Evolutionary conservation across 2,113 vertebrate species (phyloP).

Genomic region (Halcyon malimbica): DNA sequence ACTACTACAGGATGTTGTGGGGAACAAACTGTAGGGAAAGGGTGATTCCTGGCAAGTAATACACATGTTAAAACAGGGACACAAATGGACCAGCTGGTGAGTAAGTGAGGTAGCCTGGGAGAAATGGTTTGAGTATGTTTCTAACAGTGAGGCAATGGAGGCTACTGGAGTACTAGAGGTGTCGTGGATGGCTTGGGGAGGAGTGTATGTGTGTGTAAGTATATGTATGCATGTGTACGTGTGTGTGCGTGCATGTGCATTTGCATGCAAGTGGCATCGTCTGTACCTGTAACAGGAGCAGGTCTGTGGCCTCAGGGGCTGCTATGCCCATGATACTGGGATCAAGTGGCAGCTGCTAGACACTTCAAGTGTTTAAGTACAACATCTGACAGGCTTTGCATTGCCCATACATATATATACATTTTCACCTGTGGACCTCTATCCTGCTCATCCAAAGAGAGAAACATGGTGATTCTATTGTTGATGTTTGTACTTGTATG

Average conservation of each 20-base stretch:
- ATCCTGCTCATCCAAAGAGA: background rate
- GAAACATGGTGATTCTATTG: background rate
- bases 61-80: background rate
- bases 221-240: background rate
- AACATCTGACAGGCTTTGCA: background rate
- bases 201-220: too few species aligned
- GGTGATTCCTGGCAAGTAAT: background rate
- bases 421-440: background rate
- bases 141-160: background rate
- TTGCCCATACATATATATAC: background rate
- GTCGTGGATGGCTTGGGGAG: rapidly evolving
- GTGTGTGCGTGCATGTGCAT: rapidly evolving
- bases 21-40: background rate
- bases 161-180: background rate
- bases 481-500: background rate
- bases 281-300: background rate
- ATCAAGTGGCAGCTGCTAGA: background rate
- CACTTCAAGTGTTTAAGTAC: rapidly evolving
- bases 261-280: background rate
- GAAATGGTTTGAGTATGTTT: background rate
- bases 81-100: background rate
- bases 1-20: background rate
- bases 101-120: background rate
- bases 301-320: background rate
- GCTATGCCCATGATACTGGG: background rate